Conservation (phyloP, 2,888 invertebrate species). For the Leptopilina syphax region DNA sequence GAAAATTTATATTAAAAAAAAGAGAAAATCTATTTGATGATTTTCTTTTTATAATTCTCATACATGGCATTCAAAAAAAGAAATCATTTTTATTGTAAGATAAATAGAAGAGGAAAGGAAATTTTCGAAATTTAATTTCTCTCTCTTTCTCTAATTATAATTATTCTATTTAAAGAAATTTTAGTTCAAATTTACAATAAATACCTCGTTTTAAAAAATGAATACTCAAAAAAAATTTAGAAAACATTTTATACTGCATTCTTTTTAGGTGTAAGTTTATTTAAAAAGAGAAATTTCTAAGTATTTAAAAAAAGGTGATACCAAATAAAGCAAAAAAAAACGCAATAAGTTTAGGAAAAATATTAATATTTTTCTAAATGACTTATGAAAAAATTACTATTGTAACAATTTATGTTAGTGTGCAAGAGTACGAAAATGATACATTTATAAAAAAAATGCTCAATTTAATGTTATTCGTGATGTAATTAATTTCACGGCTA, state of each 20-base stretch:
- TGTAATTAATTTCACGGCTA: background rate
- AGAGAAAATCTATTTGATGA: too few species aligned
- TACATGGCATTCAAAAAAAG: background rate
- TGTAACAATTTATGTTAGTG: constrained; percentile 10
- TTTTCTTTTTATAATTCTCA: too few species aligned
- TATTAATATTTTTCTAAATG: constrained; percentile 53
- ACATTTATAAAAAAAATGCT: constrained; percentile 30
- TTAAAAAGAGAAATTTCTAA: constrained; percentile 51
- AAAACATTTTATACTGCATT: constrained; percentile 42
- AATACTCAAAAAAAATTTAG: constrained; percentile 66
- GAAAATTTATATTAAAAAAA: too few species aligned
- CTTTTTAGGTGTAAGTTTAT: constrained; percentile 52
- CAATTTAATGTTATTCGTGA: constrained; percentile 19
- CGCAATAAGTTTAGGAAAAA: constrained; percentile 58
- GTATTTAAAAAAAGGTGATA: constrained; percentile 61
- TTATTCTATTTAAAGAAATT: background rate
- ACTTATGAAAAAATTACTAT: constrained; percentile 27
- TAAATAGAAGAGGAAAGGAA: background rate
- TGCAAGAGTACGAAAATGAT: constrained; percentile 18
- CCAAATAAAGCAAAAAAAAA: constrained; percentile 66
- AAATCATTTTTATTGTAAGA: constrained; percentile 8
- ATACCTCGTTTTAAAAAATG: constrained; percentile 43
- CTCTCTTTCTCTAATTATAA: background rate
- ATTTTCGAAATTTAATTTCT: background rate
- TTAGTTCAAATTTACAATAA: background rate